Evolutionary conservation across 2,888 invertebrate genomes (phyloP), one percentile per base, ranked within the genome.

Genomic region (Leuctra nigra): DNA sequence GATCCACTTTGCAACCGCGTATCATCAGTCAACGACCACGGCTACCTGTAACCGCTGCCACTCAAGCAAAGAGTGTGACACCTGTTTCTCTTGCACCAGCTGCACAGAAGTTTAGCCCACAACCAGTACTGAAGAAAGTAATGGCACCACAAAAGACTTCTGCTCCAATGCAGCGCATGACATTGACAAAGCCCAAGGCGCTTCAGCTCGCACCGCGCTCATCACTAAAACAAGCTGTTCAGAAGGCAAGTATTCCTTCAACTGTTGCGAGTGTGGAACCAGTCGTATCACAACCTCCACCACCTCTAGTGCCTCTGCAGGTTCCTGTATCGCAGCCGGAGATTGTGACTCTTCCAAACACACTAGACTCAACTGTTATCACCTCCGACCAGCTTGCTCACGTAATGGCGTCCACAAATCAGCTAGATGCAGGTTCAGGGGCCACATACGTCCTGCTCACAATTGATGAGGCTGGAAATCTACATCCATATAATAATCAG

Each of bases 401-500:
- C 53, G 65, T 65, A 7, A 58, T 66, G 20, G 54, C 50, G 44
- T 36, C 58, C 9, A 36, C 59, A 20, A 59, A 39, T 44, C 59
- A 59, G 35, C 41, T 63, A n/a, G 60, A 50, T 23, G 59, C 48
- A 14, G 54, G 23, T 4, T n/a, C n/a, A n/a, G 86, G 87, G 4
- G 83, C 85, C 23, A 82, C 83, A 1, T 87, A 86, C 67, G 84
- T 86, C 68, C 75, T 88, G 29, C 84, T 88, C 60, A 77, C 81
- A 1, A 75, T 85, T n/a, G 84, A 84, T 64, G 84, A 86, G 62
- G 79, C 81, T 55, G 83, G 86, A 41, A 82, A 82, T 46, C 77
- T 84, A 55, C 83, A 83, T 18, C 85, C 86, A 0, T 76, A 54
- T 52, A 55, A 60, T 39, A 57, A 54, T 23, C 55, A 57, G 33